phyloP scores from a whole-genome alignment of 1,140 invertebrate genomes.

The Drosophila lacteicornis region DNA sequence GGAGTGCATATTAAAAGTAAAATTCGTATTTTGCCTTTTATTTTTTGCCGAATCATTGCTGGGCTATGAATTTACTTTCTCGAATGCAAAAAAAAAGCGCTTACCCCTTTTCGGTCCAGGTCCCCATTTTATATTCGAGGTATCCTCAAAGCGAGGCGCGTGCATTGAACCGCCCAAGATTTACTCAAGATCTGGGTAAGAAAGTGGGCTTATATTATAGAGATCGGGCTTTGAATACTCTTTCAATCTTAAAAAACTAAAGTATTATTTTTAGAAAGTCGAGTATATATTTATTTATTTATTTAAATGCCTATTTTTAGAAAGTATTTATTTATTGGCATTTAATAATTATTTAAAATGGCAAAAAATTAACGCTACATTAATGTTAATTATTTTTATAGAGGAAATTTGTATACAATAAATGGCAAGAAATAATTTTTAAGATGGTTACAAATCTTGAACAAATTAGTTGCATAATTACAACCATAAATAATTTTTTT shows the following conservation, averaged over 20 bases:
- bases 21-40: constrained; percentile 23
- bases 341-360: no score
- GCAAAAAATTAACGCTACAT: no score
- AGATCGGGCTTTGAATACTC: not conserved
- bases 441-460: no score
- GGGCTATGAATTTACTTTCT: constrained; percentile 60
- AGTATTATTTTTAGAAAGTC: no score
- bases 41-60: constrained; percentile 57
- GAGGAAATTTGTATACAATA: no score
- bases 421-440: no score
- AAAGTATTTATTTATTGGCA: not conserved
- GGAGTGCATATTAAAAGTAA: constrained; percentile 43
- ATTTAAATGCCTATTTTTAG: not conserved
- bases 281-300: not conserved
- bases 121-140: not conserved
- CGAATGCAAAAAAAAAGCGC: constrained; percentile 22
- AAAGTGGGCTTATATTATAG: not conserved
- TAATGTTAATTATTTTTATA: no score
- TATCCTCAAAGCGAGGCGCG: constrained; percentile 37
- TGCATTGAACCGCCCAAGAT: constrained; percentile 67
- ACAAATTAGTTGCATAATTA: no score
- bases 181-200: constrained; percentile 13
- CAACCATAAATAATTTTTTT: no score
- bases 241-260: not conserved
- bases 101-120: constrained; percentile 37